Base-by-base conservation (phyloP, 2,888 invertebrate genomes). In the Allophyes oxyacanthae region DNA sequence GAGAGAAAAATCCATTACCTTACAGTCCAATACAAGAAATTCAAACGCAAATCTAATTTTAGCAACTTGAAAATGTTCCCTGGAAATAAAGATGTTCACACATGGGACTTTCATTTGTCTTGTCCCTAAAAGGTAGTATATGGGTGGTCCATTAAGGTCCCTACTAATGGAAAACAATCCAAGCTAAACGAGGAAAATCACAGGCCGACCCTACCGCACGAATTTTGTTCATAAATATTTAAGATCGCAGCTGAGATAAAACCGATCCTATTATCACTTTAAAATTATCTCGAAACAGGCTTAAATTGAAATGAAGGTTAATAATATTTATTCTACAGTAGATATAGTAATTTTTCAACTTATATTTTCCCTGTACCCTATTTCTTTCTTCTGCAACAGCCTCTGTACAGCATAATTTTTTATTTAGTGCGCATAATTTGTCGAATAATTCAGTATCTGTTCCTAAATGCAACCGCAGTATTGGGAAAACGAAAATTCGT, bases 151-250 rank as follows among this genome's bases (percentile, higher is more conserved):
- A 61, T 67, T 67, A 58, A 32, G 15, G 37, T 0, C 15, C 40
- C 20, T 9, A 25, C 72, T 76, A 77, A 81, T 79, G 65, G 63
- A 44, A n/a, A 43, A 45, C 64, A 53, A 72, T 73, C 63, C 68
- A 51, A 62, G 64, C 70, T 77, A 79, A 81, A 75, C 75, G 75
- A 53, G 53, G 64, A 59, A 77, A 82, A 84, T 81, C 81, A 77
- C 73, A 74, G 63, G 38, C 68, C 46, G 53, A 48, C 45, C 72
- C 64, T 53, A 66, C 46, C 26, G 41, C 45, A 62, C 32, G 42
- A 64, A 58, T 48, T 65, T 62, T 44, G 41, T 49, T 42, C 44
- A 49, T 72, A 64, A 75, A 75, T 77, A 74, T 68, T 71, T 48
- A 58, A 71, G 59, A 63, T 60, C 34, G n/a, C 30, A 55, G 43